Evolutionary conservation across 1,140 invertebrate genomes (phyloP), one percentile per base, ranked within the genome.

Genomic region (Papilio polyxenes): DNA sequence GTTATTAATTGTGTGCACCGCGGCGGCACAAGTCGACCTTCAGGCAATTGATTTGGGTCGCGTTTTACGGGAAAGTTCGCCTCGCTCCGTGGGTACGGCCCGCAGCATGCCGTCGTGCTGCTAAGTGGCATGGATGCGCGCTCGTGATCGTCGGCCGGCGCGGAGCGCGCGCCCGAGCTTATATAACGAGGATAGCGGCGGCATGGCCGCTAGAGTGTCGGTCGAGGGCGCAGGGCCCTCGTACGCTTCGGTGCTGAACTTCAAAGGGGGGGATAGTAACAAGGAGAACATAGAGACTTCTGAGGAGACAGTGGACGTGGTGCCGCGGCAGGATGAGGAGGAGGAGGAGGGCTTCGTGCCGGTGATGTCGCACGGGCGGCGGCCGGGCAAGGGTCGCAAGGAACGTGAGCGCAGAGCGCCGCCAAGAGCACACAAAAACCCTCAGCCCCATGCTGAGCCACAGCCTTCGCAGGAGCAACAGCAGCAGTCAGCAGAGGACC

Each of bases 141-240:
- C 92, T 94, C 93, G 93, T 94, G 92, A 93, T 93, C 92, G 89
- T 90, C 87, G 89, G 89, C 89, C 87, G 91, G 92, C 92, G 92
- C 92, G 92, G 91, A 93, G 93, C 91, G 92, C 92, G 93, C 92
- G 92, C 93, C 91, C 89, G 90, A 86, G 84, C 91, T 94, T 93
- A 94, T 88, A 93, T 94, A 94, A 93, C 92, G 89, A 86, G 87
- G 87, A 85, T 86, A 89, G 91, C 87, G 85, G 92, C 88, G 91
- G 92, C 84, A 94, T 94, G 92, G 92, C 92, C 92, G 92, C 93
- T 88, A 92, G 93, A 87, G 95, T 95, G 94, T 95, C 94, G 82
- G 87, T 90, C 83, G 92, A 94, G 92, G 92, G 87, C 88, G 93
- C 91, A 77, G 93, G 93, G 83, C 94, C 94, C 89, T 95, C 94